Evolutionary conservation across 2,113 vertebrate genomes (phyloP).

Genomic region (Chamaetylas fuelleborni): DNA sequence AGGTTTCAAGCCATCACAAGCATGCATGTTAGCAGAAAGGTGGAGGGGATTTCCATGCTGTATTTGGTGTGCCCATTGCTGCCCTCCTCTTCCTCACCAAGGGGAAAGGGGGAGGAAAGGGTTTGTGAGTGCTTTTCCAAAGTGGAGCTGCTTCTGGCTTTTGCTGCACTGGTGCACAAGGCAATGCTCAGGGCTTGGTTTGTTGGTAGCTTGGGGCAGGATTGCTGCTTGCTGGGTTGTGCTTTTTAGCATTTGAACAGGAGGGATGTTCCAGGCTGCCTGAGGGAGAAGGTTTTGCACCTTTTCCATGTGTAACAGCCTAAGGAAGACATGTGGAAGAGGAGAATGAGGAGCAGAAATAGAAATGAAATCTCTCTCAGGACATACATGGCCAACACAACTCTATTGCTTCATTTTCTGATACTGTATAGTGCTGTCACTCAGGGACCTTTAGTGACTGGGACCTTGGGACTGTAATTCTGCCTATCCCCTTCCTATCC

Average conservation of each 20-base stretch:
- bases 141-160: not conserved
- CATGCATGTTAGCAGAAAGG: not conserved
- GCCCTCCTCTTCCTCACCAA: not conserved
- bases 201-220: not conserved
- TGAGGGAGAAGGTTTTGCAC: not conserved
- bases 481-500: not conserved
- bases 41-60: not conserved
- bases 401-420: slow-evolving; percentile 48
- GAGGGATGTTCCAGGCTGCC: not conserved
- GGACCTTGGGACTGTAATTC: slow-evolving; percentile 61
- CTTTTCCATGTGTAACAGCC: not conserved
- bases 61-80: not conserved
- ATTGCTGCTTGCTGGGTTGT: not conserved
- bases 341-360: not conserved
- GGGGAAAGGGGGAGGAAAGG: not conserved
- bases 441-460: slow-evolving; percentile 67
- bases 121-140: not conserved
- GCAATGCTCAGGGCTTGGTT: not conserved
- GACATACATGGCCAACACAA: slow-evolving; percentile 31
- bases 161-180: not conserved
- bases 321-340: not conserved
- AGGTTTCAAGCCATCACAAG: not conserved
- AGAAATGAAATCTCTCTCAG: slow-evolving; percentile 63
- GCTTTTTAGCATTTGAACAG: not conserved
- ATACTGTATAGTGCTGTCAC: slow-evolving; percentile 61